phyloP scores from a whole-genome alignment of 2,113 vertebrate genomes.

The Chaetodon trifascialis region DNA sequence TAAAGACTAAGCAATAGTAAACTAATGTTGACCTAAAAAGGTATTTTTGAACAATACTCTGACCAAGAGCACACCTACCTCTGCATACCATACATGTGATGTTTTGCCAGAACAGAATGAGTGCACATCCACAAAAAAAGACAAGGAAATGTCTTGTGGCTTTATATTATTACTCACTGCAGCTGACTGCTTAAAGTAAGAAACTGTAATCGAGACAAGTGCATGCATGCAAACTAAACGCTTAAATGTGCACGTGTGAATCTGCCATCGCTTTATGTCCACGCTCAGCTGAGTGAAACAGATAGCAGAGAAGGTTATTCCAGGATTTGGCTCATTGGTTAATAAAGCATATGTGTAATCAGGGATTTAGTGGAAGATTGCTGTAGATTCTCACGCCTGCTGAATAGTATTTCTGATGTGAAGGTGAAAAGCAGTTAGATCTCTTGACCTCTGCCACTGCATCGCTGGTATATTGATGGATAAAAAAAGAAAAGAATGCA shows the following conservation, averaged over 20 bases:
- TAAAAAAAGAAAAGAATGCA: not conserved
- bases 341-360: not conserved
- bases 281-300: slow-evolving; percentile 2
- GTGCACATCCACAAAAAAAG: not conserved
- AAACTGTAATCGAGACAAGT: not conserved
- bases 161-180: not conserved
- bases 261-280: not conserved
- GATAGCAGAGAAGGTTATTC: slow-evolving; percentile 2
- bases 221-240: not conserved
- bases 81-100: not conserved
- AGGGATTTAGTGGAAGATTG: not conserved
- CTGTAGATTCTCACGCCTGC: not conserved
- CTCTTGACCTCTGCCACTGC: not conserved
- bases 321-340: slow-evolving; percentile 8
- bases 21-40: not conserved
- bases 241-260: not conserved
- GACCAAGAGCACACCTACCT: not conserved
- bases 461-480: too few species aligned
- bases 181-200: not conserved
- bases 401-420: not conserved
- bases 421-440: not conserved
- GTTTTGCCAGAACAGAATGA: not conserved
- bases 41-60: not conserved
- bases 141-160: not conserved
- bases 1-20: not conserved